These are phyloP conservation scores for Apteryx mantelli DNA, from an alignment of 2,113 vertebrate genomes.

Conservation along the genomic window DNA sequence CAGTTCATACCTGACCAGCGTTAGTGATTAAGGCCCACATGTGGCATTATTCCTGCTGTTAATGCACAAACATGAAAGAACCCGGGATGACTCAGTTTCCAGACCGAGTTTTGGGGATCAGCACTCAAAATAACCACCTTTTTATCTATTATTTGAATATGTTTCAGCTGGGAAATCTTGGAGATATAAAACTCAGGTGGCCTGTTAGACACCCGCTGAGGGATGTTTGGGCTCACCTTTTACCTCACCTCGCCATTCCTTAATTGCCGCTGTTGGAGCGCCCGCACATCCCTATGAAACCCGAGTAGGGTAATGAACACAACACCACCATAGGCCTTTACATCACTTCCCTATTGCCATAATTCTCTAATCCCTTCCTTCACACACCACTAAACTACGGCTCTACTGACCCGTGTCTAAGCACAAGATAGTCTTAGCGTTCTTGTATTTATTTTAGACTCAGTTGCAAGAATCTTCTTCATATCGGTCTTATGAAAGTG, in stretches of 20 bases:
- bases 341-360: background rate
- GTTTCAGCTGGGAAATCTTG: background rate
- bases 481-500: fast-evolving
- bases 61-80: background rate
- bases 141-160: background rate
- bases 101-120: background rate
- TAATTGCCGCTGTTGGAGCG: no score
- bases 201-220: no score
- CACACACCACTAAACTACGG: fast-evolving
- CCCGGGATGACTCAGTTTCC: background rate
- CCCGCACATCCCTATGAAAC: fast-evolving
- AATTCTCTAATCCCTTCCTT: background rate
- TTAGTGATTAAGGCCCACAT: background rate
- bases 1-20: background rate
- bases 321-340: background rate
- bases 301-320: fast-evolving
- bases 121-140: fast-evolving
- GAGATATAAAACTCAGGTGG: background rate
- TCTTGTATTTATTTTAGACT: background rate
- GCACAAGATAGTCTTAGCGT: background rate
- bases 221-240: background rate
- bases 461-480: background rate
- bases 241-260: background rate
- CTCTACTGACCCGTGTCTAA: background rate
- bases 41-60: background rate